These are phyloP conservation scores for Drosophila neocordata DNA, from an alignment of 1,140 invertebrate species.

Conservation along the genomic window DNA sequence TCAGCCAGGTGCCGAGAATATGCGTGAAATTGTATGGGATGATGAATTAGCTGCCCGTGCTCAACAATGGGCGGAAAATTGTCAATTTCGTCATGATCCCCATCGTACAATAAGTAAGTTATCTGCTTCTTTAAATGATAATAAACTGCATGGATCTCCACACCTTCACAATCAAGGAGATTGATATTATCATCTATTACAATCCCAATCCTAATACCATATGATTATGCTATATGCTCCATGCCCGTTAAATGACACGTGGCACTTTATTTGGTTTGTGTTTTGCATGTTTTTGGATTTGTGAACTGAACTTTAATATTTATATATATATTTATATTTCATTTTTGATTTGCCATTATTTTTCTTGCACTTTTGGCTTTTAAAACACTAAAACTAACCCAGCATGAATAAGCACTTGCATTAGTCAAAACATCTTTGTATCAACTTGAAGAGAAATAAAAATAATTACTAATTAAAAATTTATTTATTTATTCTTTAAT, in stretches of 20 bases:
- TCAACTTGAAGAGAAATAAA: background rate
- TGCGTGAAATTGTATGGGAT: slow-evolving; percentile 95
- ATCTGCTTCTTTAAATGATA: background rate
- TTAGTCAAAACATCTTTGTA: no score
- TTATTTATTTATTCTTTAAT: slow-evolving; percentile 8
- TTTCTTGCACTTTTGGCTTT: slow-evolving; percentile 38
- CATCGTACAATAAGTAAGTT: slow-evolving; percentile 86
- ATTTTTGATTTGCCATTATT: slow-evolving; percentile 24
- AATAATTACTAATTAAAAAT: background rate
- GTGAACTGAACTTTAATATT: background rate
- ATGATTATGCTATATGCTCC: background rate
- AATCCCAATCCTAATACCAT: background rate
- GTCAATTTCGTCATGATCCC: slow-evolving; percentile 89
- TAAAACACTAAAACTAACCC: slow-evolving; percentile 75
- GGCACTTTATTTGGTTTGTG: slow-evolving; percentile 41
- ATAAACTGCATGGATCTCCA: background rate
- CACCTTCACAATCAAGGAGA: background rate
- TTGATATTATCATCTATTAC: background rate
- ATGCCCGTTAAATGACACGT: slow-evolving; percentile 31
- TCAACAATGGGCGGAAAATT: slow-evolving; percentile 92
- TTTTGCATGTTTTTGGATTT: slow-evolving; percentile 45
- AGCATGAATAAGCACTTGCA: slow-evolving; percentile 27
- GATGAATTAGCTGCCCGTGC: slow-evolving; percentile 91
- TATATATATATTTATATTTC: slow-evolving; percentile 10
- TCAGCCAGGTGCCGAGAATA: slow-evolving; percentile 90